A percentile compares a stretch with the other conserved stretches of the same genome.
These are phyloP conservation scores for Agonopterix alstromeriana DNA, from an alignment of 2,888 invertebrate species.

Conservation along the genomic window DNA sequence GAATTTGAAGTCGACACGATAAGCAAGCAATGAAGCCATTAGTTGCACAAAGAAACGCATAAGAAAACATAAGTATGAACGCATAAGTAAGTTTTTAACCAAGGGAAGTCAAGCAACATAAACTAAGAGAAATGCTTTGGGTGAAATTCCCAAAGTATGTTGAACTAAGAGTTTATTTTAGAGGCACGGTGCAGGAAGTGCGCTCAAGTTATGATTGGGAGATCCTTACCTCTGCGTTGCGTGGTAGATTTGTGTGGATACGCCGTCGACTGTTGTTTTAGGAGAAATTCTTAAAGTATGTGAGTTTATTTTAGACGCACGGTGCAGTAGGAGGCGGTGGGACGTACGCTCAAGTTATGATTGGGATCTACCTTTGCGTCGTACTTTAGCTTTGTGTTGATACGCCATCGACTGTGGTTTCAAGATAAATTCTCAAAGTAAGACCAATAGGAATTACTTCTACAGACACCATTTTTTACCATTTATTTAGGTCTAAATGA, in stretches of 20 bases:
- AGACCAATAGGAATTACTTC: no score
- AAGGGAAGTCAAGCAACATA: conserved; percentile 9
- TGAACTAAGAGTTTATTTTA: conserved; percentile 39
- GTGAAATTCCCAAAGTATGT: conserved; percentile 27
- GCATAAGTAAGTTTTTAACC: background rate
- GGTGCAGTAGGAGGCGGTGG: conserved; percentile 23
- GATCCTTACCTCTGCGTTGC: conserved; percentile 28
- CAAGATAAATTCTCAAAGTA: no score
- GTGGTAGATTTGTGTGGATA: conserved; percentile 24
- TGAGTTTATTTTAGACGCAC: no score
- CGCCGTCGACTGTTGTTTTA: background rate
- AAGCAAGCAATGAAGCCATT: no score
- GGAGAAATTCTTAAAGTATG: no score
- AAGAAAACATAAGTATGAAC: no score
- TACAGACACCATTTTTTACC: no score
- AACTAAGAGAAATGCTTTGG: conserved; percentile 20
- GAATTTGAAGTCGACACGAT: no score
- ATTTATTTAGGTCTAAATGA: no score
- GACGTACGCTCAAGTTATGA: conserved; percentile 24
- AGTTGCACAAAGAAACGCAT: no score
- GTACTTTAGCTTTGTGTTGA: no score
- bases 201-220: conserved; percentile 58
- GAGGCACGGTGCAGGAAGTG: conserved; percentile 33
- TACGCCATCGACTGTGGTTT: conserved; percentile 1
- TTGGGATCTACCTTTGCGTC: no score